phyloP scores from a whole-genome alignment of 1,140 invertebrate genomes.

The Condylostylus longicornis region DNA sequence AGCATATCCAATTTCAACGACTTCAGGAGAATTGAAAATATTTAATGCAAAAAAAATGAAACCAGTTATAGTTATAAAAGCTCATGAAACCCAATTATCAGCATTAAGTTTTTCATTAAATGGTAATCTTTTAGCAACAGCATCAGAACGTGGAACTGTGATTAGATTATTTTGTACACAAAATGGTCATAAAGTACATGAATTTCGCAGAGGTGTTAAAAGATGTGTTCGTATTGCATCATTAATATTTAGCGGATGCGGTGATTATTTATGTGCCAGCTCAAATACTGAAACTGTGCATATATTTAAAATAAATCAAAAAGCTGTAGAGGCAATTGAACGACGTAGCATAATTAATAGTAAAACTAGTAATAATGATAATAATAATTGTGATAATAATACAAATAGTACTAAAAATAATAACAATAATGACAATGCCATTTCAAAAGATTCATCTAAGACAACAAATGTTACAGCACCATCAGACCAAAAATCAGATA shows the following conservation, averaged over 20 bases:
- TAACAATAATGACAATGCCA: too few species aligned
- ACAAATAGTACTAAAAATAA: background rate
- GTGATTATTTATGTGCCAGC: constrained; percentile 77
- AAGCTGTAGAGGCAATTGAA: constrained; percentile 18
- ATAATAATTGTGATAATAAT: background rate
- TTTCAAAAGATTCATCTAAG: background rate
- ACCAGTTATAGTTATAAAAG: constrained; percentile 86
- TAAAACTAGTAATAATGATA: constrained; percentile 9
- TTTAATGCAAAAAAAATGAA: constrained; percentile 92
- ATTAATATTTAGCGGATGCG: constrained; percentile 80
- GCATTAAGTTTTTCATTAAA: constrained; percentile 82
- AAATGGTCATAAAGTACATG: constrained; percentile 80
- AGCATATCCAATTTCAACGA: constrained; percentile 89
- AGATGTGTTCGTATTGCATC: constrained; percentile 86
- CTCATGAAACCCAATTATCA: constrained; percentile 90
- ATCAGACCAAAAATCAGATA: too few species aligned
- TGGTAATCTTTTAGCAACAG: constrained; percentile 80
- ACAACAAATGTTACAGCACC: background rate
- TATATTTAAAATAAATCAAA: constrained; percentile 68
- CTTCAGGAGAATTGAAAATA: constrained; percentile 90
- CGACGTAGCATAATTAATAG: constrained; percentile 19
- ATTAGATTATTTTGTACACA: constrained; percentile 86
- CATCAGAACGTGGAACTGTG: constrained; percentile 93
- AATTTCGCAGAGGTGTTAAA: constrained; percentile 92
- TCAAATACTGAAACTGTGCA: constrained; percentile 98